These are phyloP conservation scores for Cerastis leucographa DNA, from an alignment of 2,888 invertebrate species.

Conservation along the genomic window DNA sequence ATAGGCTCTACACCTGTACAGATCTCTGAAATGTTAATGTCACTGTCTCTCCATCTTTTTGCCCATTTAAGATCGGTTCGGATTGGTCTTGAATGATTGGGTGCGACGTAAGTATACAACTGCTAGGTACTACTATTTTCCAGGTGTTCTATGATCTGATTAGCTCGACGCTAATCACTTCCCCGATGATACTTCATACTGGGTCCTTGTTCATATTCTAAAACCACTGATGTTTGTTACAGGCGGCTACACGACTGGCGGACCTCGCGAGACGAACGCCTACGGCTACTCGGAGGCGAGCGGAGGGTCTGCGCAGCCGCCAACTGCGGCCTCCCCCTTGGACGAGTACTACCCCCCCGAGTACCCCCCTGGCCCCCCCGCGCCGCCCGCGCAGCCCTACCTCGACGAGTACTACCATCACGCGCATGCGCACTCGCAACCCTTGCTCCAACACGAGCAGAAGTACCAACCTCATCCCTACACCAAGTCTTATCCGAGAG, in stretches of 20 bases:
- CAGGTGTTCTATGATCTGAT: neutral
- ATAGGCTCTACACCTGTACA: neutral
- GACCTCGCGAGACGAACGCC: conserved; percentile 88
- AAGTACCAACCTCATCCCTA: conserved; percentile 94
- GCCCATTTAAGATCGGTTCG: neutral
- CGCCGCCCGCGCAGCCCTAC: conserved; percentile 91
- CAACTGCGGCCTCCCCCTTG: conserved; percentile 87
- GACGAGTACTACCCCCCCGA: conserved; percentile 90
- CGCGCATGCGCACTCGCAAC: conserved; percentile 92
- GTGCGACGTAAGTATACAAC: neutral
- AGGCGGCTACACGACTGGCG: conserved; percentile 91
- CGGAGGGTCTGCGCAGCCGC: conserved; percentile 80
- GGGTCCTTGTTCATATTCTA: neutral
- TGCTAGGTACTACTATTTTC: neutral
- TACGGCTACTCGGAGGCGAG: conserved; percentile 87
- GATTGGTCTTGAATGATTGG: neutral
- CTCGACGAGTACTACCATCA: conserved; percentile 94
- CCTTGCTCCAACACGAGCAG: conserved; percentile 91
- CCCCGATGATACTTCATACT: neutral
- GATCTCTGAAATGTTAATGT: neutral
- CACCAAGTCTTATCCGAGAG: conserved; percentile 93
- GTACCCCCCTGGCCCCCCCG: conserved; percentile 87
- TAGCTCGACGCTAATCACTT: neutral
- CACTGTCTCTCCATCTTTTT: neutral
- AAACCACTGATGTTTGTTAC: conserved; percentile 67